Evolutionary conservation across 2,797 vertebrate genomes (phyloP).

Genomic region (Syngnathus rostellatus): DNA sequence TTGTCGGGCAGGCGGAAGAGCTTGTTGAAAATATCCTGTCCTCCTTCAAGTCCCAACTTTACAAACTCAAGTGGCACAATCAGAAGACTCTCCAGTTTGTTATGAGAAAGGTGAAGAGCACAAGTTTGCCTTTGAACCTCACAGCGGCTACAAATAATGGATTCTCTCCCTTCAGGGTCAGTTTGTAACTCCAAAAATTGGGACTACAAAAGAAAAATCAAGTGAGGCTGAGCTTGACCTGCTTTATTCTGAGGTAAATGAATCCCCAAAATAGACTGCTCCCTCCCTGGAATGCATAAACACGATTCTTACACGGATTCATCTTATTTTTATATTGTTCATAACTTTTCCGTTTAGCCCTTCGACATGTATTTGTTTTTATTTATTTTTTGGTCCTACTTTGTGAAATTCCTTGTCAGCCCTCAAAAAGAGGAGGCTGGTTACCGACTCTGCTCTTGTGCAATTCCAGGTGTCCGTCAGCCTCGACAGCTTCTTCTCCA

Average conservation of each 20-base stretch:
- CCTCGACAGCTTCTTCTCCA: conserved; percentile 63
- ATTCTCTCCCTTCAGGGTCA: conserved; percentile 45
- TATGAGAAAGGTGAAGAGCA: conserved; percentile 56
- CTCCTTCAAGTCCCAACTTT: conserved; percentile 57
- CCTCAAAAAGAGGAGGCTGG: background rate
- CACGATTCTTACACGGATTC: background rate
- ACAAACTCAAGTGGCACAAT: conserved; percentile 55
- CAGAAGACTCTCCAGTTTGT: conserved; percentile 32
- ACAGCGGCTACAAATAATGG: background rate
- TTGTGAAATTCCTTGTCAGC: background rate
- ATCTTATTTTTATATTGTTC: background rate
- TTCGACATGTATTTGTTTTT: no score
- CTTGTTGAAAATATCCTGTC: conserved; percentile 58
- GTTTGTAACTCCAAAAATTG: conserved; percentile 58
- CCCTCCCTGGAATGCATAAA: background rate
- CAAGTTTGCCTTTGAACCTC: background rate
- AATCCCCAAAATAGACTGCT: background rate
- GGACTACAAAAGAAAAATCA: conserved; percentile 26
- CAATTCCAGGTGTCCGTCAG: conserved; percentile 57
- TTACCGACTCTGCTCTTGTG: background rate
- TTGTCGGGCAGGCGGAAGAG: conserved; percentile 57
- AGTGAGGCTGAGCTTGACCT: conserved; percentile 47
- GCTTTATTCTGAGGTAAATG: conserved; percentile 57
- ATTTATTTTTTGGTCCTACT: no score
- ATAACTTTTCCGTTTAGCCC: background rate